A percentile compares a stretch with the other conserved stretches of the same genome.
Evolutionary conservation across 2,888 invertebrate genomes (phyloP).

Genomic region (Eristalis pertinax): DNA sequence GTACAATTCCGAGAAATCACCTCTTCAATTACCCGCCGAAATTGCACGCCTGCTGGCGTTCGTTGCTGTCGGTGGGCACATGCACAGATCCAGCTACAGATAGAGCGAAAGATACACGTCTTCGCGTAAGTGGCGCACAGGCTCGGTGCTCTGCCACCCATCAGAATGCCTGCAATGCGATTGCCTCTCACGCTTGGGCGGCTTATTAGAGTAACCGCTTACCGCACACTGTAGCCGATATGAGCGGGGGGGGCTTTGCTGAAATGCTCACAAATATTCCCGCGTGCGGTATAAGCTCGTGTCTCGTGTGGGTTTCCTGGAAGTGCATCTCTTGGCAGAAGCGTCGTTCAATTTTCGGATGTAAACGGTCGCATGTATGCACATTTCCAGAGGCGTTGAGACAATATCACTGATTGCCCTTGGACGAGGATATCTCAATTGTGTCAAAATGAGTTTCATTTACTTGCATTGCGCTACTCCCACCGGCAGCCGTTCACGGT

Average conservation of each 20-base stretch:
- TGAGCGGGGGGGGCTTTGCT: neutral
- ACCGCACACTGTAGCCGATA: neutral
- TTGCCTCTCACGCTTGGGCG: neutral
- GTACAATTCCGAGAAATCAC: constrained; percentile 31
- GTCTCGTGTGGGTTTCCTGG: neutral
- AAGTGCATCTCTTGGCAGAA: no score
- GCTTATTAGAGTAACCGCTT: neutral
- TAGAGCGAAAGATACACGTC: neutral
- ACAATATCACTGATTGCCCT: no score
- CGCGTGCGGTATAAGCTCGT: neutral
- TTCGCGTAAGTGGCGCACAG: neutral
- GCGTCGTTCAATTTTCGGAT: neutral
- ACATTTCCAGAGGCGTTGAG: neutral
- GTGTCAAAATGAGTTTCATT: no score
- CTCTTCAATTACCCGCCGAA: constrained; percentile 23
- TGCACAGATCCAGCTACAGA: neutral
- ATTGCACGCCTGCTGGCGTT: constrained; percentile 17
- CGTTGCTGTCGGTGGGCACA: neutral
- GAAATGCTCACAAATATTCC: neutral
- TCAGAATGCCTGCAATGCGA: neutral
- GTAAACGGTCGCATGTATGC: neutral
- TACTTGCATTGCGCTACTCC: no score
- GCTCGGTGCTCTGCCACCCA: neutral
- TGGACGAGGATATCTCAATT: no score
- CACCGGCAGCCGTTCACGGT: no score